Percentiles rank a stretch among this genome's conserved stretches.
phyloP scores from a whole-genome alignment of 2,888 invertebrate species.

The Dolomedes plantarius region DNA sequence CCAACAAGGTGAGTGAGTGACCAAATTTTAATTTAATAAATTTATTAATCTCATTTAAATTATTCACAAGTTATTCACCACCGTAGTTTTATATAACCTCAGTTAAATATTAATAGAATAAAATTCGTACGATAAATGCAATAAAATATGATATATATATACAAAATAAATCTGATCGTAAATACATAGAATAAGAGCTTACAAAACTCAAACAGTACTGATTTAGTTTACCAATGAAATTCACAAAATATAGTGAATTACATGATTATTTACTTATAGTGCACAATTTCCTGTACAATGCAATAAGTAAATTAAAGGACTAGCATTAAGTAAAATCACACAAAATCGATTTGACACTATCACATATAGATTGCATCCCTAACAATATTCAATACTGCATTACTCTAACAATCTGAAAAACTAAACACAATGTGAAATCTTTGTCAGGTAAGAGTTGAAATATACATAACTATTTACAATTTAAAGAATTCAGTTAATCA shows the following conservation, averaged over 20 bases:
- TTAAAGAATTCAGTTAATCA: too few relatives aligned
- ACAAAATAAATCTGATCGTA: neutral
- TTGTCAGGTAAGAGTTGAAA: too few relatives aligned
- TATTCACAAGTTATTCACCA: neutral
- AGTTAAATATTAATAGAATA: neutral
- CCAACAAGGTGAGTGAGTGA: slow-evolving; percentile 18
- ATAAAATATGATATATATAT: slow-evolving; percentile 12
- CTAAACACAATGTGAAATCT: neutral
- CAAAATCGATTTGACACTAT: slow-evolving; percentile 65
- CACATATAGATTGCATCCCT: slow-evolving; percentile 54
- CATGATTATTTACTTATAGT: neutral
- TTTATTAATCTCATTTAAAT: neutral
- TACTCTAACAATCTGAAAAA: neutral
- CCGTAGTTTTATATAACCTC: neutral
- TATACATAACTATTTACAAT: too few relatives aligned
- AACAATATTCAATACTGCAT: neutral
- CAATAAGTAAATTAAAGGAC: slow-evolving; percentile 35
- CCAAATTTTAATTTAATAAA: neutral
- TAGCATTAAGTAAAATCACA: slow-evolving; percentile 69
- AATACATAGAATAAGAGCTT: neutral
- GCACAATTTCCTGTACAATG: neutral
- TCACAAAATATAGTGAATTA: neutral
- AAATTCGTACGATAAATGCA: neutral
- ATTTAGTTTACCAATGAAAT: neutral
- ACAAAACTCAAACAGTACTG: neutral